Evolutionary conservation across 2,797 vertebrate genomes (phyloP).

Genomic region (Rhadinocentrus ornatus): DNA sequence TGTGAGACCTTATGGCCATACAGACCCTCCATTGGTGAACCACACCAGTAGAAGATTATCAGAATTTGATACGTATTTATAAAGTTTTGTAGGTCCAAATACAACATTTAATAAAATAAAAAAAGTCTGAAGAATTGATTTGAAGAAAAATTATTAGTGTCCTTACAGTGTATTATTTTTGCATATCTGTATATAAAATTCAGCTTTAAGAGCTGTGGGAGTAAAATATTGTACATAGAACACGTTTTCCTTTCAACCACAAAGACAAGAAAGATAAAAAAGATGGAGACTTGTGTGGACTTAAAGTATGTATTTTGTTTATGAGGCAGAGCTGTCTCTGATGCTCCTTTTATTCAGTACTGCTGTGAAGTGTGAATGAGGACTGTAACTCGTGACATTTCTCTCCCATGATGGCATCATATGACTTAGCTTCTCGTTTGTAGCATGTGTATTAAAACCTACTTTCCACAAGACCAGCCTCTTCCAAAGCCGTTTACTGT

Average conservation of each 20-base stretch:
- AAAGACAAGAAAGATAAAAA: neutral
- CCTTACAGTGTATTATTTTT: neutral
- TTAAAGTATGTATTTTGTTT: conserved; percentile 1
- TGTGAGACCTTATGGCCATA: conserved; percentile 47
- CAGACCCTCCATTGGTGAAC: conserved; percentile 21
- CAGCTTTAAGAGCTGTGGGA: neutral
- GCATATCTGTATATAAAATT: neutral
- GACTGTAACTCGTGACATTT: conserved; percentile 13
- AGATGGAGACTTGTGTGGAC: conserved; percentile 6
- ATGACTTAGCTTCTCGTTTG: conserved; percentile 12
- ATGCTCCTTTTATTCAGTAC: neutral
- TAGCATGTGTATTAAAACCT: neutral
- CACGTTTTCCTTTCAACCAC: neutral
- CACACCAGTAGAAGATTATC: conserved; percentile 20
- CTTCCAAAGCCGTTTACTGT: neutral
- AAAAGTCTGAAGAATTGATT: neutral
- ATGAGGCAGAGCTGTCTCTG: neutral
- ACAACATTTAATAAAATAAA: conserved; percentile 17
- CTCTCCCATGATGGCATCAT: conserved; percentile 8
- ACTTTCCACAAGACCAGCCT: neutral
- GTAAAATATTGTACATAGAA: neutral
- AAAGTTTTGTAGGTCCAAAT: neutral
- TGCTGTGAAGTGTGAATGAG: conserved; percentile 5
- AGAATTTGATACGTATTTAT: neutral
- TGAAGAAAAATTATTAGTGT: conserved; percentile 1